These are phyloP conservation scores for Phenacoccus solenopsis DNA, from an alignment of 1,140 invertebrate species.

Conservation along the genomic window DNA sequence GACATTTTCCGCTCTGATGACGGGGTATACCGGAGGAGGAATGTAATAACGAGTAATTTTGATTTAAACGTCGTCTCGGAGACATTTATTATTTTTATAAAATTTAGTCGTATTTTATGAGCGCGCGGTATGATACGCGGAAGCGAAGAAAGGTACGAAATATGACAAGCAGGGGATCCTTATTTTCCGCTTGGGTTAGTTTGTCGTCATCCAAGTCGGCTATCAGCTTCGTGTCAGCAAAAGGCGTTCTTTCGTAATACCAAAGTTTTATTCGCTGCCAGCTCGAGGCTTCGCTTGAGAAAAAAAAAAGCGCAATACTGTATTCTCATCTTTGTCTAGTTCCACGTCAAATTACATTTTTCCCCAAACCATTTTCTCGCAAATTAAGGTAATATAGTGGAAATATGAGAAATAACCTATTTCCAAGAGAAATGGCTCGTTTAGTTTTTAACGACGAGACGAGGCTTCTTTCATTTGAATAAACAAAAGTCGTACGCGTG, in stretches of 20 bases:
- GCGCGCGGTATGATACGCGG: not conserved
- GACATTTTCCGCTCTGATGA: too few species aligned
- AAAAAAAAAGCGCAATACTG: not conserved
- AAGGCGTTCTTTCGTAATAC: conserved; percentile 5
- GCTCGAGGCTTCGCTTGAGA: not conserved
- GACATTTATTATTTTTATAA: not conserved
- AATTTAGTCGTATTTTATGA: conserved; percentile 11
- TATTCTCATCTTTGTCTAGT: not conserved
- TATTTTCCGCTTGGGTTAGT: conserved; percentile 13
- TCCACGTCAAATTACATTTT: not conserved
- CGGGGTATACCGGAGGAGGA: not conserved
- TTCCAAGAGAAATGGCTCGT: not conserved
- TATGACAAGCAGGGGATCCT: conserved; percentile 1
- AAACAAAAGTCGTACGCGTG: conserved; percentile 2
- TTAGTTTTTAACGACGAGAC: not conserved
- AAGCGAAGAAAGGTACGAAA: conserved; percentile 9
- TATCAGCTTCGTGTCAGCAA: not conserved
- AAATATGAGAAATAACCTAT: not conserved
- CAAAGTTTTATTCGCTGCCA: not conserved
- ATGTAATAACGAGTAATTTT: not conserved
- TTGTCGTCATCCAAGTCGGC: not conserved
- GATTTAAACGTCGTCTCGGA: not conserved
- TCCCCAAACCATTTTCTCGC: not conserved
- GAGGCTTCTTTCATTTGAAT: conserved; percentile 1
- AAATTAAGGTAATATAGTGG: not conserved